These are phyloP conservation scores for Corydoras sp. DNA, from an alignment of 2,113 vertebrate species.

Conservation along the genomic window DNA sequence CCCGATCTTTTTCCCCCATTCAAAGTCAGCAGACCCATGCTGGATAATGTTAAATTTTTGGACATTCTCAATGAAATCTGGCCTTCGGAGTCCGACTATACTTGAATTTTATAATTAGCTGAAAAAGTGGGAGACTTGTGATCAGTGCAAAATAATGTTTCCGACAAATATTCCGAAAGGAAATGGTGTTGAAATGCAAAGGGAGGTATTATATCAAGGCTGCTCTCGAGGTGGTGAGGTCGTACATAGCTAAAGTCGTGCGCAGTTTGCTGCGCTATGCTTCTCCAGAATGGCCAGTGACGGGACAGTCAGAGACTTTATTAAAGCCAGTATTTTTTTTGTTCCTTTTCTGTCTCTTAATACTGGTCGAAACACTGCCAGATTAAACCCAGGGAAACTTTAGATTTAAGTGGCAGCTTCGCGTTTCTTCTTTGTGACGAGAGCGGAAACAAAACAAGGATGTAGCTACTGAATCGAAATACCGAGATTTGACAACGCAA, in stretches of 20 bases:
- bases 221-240: slow-evolving; percentile 43
- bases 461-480: slow-evolving; percentile 62
- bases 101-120: slow-evolving; percentile 11
- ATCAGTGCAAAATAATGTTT: no score
- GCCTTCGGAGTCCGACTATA: neutral
- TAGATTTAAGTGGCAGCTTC: slow-evolving; percentile 64
- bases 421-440: slow-evolving; percentile 28
- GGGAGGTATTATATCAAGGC: slow-evolving; percentile 50
- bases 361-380: slow-evolving; percentile 73
- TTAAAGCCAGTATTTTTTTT: slow-evolving; percentile 40
- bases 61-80: no score
- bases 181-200: slow-evolving; percentile 60
- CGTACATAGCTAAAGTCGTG: slow-evolving; percentile 39
- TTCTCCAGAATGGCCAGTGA: slow-evolving; percentile 31
- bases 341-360: slow-evolving; percentile 34
- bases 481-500: slow-evolving; percentile 15
- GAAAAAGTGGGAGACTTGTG: neutral
- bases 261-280: slow-evolving; percentile 29
- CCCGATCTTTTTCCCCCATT: no score
- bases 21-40: no score
- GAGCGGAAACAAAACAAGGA: slow-evolving; percentile 43
- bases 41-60: no score
- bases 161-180: slow-evolving; percentile 55
- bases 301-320: slow-evolving; percentile 21
- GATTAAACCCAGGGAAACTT: slow-evolving; percentile 67